Evolutionary conservation across 2,113 vertebrate genomes (phyloP), one percentile per base, ranked within the genome.

Genomic region (Poecile atricapillus): DNA sequence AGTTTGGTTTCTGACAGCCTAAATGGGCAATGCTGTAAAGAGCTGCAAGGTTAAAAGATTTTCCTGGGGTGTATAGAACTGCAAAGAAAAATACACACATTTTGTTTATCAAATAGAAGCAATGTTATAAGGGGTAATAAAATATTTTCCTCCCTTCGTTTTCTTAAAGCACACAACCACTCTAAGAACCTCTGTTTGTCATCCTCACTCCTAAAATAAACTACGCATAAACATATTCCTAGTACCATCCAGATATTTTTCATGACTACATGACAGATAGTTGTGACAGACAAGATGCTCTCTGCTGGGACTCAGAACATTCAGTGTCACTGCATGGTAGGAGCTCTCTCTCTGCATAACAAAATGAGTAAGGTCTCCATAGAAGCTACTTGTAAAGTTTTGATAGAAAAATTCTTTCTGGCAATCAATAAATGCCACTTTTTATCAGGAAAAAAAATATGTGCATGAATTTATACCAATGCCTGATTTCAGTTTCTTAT

Each of bases 31-130:
- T 21, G 13, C 31, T 88, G 25, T 52, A 82, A 95, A 92, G 90
- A 94, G 44, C 69, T 62, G 44, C 52, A 87, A 96, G 64, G 96
- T 97, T 97, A 97, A 97, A 97, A 93, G 93, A 95, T 96, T 97
- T 94, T 94, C 58, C 86, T 82, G 84, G 67, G 41, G 75, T 95
- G 23, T 46, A 44, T 4, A 77, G 77, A 89, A 74, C 43, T 60
- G 49, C 44, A 71, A 73, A 78, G 83, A 62, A 87, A 95, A 90
- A 75, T 41, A 91, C 65, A 83, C 52, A 78, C n/a, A 70, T 77
- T 87, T 90, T 94, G n/a, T 81, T 62, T 76, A 62, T 44, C 50
- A 93, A 94, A 53, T 25, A 89, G 53, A 71, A 93, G 28, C 23
- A 30, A 55, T 0, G 0, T 11, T 68, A 15, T 21, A 35, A 58